Conservation (phyloP, 2,113 vertebrate genomes). For the Gobiocypris rarus region DNA sequence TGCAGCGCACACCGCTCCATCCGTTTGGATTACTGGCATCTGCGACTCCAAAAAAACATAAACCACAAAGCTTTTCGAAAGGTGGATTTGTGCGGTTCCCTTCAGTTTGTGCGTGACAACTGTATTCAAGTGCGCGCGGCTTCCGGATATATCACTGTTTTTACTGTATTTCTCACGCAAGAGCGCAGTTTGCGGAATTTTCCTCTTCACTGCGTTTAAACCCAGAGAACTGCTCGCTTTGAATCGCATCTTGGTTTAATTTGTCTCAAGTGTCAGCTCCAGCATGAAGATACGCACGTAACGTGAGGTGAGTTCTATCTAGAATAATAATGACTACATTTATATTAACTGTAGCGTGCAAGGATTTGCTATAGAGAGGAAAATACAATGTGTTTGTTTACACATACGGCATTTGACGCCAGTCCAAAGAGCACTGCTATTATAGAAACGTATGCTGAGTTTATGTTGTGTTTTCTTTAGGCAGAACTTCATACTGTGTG, state of each 20-base stretch:
- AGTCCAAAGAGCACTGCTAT: too few relatives aligned
- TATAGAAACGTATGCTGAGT: neutral
- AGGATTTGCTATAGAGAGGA: neutral
- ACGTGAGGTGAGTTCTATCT: conserved; percentile 71
- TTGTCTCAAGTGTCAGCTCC: conserved; percentile 30
- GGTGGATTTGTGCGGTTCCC: conserved; percentile 44
- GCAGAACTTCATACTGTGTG: neutral
- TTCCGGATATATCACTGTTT: conserved; percentile 65
- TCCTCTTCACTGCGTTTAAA: conserved; percentile 25
- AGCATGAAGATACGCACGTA: conserved; percentile 69
- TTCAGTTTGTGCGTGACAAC: conserved; percentile 55
- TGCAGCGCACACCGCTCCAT: conserved; percentile 22
- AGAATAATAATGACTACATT: neutral
- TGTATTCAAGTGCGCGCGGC: conserved; percentile 59
- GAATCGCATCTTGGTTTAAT: conserved; percentile 5
- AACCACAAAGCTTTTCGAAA: conserved; percentile 26
- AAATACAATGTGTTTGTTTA: neutral
- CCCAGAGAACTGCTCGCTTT: neutral
- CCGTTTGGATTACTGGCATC: conserved; percentile 63
- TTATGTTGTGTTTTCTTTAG: neutral
- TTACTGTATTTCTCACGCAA: neutral
- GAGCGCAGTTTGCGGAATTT: conserved; percentile 49
- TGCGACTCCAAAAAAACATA: neutral
- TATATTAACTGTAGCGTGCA: neutral
- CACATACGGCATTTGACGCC: neutral